Percentiles rank a stretch among this genome's conserved stretches.
Conservation (phyloP, 1,140 invertebrate genomes). For the Nasonia longicornis region DNA sequence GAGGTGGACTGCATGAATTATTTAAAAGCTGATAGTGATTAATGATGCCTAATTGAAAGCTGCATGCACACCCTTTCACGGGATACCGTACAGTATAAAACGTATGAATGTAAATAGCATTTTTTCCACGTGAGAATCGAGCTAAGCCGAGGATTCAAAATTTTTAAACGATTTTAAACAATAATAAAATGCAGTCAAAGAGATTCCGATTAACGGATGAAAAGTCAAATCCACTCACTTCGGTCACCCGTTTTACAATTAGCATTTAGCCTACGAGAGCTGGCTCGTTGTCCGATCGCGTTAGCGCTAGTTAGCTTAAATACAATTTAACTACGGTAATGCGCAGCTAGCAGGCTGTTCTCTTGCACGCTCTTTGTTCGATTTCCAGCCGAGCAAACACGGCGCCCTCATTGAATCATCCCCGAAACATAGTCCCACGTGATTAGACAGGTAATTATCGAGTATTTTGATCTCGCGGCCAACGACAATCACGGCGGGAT, state of each 20-base stretch:
- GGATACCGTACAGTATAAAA: not conserved
- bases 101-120: not conserved
- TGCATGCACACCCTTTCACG: not conserved
- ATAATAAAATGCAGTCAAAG: too few relatives aligned
- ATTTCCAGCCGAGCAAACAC: conserved; percentile 36
- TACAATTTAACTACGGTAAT: conserved; percentile 10
- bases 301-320: conserved; percentile 39
- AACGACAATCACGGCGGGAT: conserved; percentile 6
- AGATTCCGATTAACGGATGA: not conserved
- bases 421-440: conserved; percentile 6
- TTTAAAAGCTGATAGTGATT: conserved; percentile 1
- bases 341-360: not conserved
- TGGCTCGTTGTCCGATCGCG: not conserved
- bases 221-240: not conserved
- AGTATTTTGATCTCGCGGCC: conserved; percentile 36
- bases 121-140: not conserved
- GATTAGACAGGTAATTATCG: conserved; percentile 39
- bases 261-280: not conserved
- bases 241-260: not conserved
- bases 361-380: not conserved
- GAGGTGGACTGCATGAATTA: conserved; percentile 10
- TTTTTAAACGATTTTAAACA: too few relatives aligned
- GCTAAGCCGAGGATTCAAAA: too few relatives aligned
- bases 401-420: conserved; percentile 19
- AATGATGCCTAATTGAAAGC: not conserved